These are phyloP conservation scores for Chelonus formosanus DNA, from an alignment of 2,888 invertebrate species.

Conservation along the genomic window DNA sequence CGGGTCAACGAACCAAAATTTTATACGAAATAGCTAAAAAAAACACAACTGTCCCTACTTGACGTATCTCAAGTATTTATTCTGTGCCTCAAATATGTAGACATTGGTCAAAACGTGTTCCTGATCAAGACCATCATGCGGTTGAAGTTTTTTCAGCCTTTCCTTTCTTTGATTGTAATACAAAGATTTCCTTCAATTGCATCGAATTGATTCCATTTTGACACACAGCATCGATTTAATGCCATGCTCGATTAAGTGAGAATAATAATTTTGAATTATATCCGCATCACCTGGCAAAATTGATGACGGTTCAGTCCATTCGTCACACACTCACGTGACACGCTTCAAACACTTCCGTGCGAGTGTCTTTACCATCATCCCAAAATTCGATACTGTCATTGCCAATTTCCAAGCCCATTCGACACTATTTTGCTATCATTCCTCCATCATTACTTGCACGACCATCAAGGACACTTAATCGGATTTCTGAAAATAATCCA, in stretches of 20 bases:
- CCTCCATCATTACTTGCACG: no score
- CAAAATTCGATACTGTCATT: no score
- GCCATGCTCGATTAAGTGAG: constrained; percentile 40
- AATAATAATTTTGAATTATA: constrained; percentile 56
- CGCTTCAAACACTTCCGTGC: constrained; percentile 37
- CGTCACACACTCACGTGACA: constrained; percentile 35
- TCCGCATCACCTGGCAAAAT: constrained; percentile 51
- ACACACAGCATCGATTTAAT: constrained; percentile 27
- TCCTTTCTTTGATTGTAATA: not conserved
- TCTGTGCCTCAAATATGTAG: no score
- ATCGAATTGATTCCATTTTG: constrained; percentile 46
- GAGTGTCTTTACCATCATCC: no score
- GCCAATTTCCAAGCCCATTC: no score
- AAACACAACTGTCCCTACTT: not conserved
- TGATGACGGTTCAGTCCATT: constrained; percentile 49
- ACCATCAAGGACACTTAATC: no score
- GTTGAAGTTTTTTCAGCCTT: no score
- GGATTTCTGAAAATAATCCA: no score
- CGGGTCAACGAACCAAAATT: constrained; percentile 32
- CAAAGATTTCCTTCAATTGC: constrained; percentile 35
- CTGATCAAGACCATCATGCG: no score
- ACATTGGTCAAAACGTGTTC: no score
- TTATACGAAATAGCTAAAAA: constrained; percentile 7
- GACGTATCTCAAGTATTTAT: not conserved
- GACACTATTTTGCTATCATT: no score